These are phyloP conservation scores for Spodoptera litura DNA, from an alignment of 1,140 invertebrate species.

Conservation along the genomic window DNA sequence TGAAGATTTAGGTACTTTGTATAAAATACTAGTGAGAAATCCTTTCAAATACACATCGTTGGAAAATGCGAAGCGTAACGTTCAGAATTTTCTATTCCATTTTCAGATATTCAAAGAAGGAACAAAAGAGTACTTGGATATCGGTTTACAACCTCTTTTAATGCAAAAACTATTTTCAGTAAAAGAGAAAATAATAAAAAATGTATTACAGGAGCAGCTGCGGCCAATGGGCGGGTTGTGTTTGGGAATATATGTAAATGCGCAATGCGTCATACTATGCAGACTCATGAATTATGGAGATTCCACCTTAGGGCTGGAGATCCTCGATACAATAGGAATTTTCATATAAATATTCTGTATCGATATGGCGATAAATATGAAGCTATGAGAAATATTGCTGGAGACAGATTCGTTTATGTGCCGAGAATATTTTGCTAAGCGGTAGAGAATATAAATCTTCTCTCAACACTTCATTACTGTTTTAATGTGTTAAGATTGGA, in stretches of 20 bases:
- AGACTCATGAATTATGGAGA: constrained; percentile 68
- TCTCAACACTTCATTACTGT: too few relatives aligned
- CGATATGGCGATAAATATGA: constrained; percentile 30
- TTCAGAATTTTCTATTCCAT: constrained; percentile 3
- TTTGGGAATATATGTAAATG: constrained; percentile 71
- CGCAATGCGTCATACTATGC: constrained; percentile 66
- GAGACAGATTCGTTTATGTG: constrained; percentile 6
- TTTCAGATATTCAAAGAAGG: constrained; percentile 20
- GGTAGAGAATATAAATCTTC: background rate
- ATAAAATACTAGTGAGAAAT: too few relatives aligned
- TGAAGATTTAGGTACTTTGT: too few relatives aligned
- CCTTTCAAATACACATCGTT: too few relatives aligned
- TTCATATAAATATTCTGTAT: constrained; percentile 44
- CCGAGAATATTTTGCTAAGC: background rate
- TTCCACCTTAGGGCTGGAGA: constrained; percentile 49
- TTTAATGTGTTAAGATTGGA: too few relatives aligned
- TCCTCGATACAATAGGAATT: constrained; percentile 46
- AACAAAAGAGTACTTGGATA: constrained; percentile 15
- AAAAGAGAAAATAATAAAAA: constrained; percentile 64
- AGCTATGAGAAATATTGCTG: background rate
- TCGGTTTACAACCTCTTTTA: constrained; percentile 37
- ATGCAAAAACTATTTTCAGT: constrained; percentile 57
- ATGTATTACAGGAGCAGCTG: constrained; percentile 68
- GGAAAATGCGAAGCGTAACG: too few relatives aligned
- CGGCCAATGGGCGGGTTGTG: constrained; percentile 55